Base-by-base conservation (phyloP, 2,113 vertebrate species). In the Genyomyrus donnyi region DNA sequence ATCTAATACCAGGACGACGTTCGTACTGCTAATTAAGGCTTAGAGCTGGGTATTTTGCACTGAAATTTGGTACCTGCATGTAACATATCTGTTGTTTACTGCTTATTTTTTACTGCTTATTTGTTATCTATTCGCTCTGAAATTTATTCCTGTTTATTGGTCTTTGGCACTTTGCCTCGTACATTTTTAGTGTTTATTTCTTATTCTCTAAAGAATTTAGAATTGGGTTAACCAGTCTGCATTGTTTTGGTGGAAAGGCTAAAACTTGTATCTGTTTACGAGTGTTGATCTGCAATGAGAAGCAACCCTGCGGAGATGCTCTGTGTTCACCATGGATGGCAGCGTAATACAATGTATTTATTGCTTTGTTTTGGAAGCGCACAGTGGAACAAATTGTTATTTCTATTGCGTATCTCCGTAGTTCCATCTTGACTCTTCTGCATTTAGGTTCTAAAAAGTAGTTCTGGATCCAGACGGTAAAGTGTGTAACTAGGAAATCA, bases 331-430 rank as follows among this genome's bases (percentile, higher is more conserved):
- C 24, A 10, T 49, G 39, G 83, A 27, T n/a, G 21, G 17, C 17
- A 11, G 46, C 45, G 8, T 21, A 46, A 45, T 48, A 52, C 53
- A 5, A 86, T 66, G 2, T 49, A 86, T 52, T 86, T 70, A 87
- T 87, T 87, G 89, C 45, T 87, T 50, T n/a, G 31, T 52, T 87
- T 66, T 86, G 58, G 56, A 74, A 52, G 56, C 27, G 8, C 77
- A 85, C 74, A 85, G 66, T 58, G 89, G 85, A 74, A 88, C 56
- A 88, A 74, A 90, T 58, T 35, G 66, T 74, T 80, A 39, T 80
- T 80, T 80, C 35, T 80, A 3, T 39, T 42, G 74, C 13, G 2
- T 42, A 80, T 80, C 35, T 80, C 74, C 4, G 62, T 85, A n/a
- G 39, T 45, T 8, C 42, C 45, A 27, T 24, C 24, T 24, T 48